Conservation (phyloP, 2,888 invertebrate genomes). For the Caenorhabditis afra region DNA sequence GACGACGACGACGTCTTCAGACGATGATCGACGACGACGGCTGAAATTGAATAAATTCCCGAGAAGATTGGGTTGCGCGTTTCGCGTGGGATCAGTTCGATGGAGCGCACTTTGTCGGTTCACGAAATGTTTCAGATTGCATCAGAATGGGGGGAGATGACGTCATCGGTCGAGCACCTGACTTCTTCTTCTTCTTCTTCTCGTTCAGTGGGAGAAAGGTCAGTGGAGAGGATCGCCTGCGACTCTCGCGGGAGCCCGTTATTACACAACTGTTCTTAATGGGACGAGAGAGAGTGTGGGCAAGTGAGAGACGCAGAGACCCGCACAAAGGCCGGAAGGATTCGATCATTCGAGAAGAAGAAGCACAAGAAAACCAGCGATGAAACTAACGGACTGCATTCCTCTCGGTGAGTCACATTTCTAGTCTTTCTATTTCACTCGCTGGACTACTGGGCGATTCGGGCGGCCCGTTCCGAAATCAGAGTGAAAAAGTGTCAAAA, state of each 20-base stretch:
- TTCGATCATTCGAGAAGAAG: slow-evolving; percentile 15
- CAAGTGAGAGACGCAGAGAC: slow-evolving; percentile 26
- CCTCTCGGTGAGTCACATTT: slow-evolving; percentile 33
- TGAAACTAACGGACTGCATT: slow-evolving; percentile 21
- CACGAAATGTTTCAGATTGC: not conserved
- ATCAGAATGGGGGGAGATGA: not conserved
- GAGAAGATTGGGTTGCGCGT: slow-evolving; percentile 35
- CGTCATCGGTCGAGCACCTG: slow-evolving; percentile 12
- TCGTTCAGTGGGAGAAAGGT: slow-evolving; percentile 36
- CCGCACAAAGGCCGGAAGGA: slow-evolving; percentile 11
- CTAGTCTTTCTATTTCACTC: too few relatives aligned
- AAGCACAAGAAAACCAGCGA: not conserved
- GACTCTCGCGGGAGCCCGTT: slow-evolving; percentile 15
- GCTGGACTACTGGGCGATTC: too few relatives aligned
- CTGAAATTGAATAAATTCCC: slow-evolving; percentile 43
- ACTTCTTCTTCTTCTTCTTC: slow-evolving; percentile 20
- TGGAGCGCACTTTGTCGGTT: not conserved
- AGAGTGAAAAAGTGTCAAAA: too few relatives aligned
- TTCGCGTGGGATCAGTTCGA: not conserved
- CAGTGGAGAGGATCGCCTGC: slow-evolving; percentile 2
- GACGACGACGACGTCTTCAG: too few relatives aligned
- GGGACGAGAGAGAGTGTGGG: slow-evolving; percentile 1
- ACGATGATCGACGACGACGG: slow-evolving; percentile 1
- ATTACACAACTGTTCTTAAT: slow-evolving; percentile 48
- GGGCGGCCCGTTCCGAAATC: not conserved